phyloP scores from a whole-genome alignment of 2,113 vertebrate genomes.

The Vidua macroura region DNA sequence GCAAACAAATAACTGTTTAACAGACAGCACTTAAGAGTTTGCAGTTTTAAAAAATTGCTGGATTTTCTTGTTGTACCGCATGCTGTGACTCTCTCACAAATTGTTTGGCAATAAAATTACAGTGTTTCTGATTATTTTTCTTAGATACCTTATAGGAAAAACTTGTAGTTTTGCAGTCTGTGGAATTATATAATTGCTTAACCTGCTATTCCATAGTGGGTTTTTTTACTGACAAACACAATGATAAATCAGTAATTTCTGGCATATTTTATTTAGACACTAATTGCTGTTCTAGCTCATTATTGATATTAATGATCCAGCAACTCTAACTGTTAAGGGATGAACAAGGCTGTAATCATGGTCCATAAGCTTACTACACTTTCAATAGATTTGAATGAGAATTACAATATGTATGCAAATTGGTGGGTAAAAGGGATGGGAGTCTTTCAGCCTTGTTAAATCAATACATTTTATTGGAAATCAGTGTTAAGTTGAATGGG shows the following conservation, averaged over 20 bases:
- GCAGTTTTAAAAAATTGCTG: not conserved
- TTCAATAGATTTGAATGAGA: slow-evolving; percentile 65
- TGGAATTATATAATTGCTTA: not conserved
- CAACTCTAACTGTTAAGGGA: slow-evolving; percentile 62
- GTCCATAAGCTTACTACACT: slow-evolving; percentile 38
- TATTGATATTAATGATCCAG: slow-evolving; percentile 74
- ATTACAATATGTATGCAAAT: slow-evolving; percentile 50
- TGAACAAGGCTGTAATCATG: slow-evolving; percentile 60
- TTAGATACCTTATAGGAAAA: not conserved
- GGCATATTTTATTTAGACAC: slow-evolving; percentile 50
- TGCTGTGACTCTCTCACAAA: not conserved
- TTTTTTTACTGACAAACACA: slow-evolving; percentile 43
- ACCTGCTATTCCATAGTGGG: not conserved
- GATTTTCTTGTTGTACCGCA: not conserved
- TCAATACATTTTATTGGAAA: slow-evolving; percentile 54
- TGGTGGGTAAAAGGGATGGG: not conserved
- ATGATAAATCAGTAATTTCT: slow-evolving; percentile 48
- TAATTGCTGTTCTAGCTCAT: slow-evolving; percentile 71
- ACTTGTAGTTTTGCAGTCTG: not conserved
- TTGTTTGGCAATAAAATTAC: not conserved
- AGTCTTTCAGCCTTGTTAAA: slow-evolving; percentile 33
- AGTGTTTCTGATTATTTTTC: not conserved
- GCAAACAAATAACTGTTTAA: not conserved
- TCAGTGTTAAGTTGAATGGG: not conserved
- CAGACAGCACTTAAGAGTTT: not conserved